Conservation (phyloP, 2,113 vertebrate genomes). For the Lampris incognitus region DNA sequence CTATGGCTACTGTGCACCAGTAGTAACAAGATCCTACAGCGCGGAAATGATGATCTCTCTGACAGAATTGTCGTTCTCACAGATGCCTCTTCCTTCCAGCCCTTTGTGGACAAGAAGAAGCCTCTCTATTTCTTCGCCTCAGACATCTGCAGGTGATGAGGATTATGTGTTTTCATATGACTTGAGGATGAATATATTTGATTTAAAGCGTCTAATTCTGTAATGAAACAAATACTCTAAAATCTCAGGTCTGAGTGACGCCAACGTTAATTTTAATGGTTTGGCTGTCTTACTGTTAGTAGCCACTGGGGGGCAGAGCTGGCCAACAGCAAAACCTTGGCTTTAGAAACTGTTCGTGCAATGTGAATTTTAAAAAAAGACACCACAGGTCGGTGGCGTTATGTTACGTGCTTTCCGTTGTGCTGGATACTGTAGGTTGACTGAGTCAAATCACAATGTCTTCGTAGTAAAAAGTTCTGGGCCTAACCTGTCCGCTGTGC, state of each 20-base stretch:
- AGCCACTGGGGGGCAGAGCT: conserved; percentile 69
- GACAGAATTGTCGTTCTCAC: conserved; percentile 12
- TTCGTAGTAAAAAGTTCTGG: background rate
- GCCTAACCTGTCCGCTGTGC: background rate
- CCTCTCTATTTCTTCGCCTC: conserved; percentile 89
- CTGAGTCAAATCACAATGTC: too few relatives aligned
- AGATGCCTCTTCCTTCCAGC: conserved; percentile 93
- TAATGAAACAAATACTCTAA: too few relatives aligned
- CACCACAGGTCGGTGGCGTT: too few relatives aligned
- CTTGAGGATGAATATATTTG: too few relatives aligned
- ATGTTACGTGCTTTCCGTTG: too few relatives aligned
- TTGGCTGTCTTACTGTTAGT: conserved; percentile 10
- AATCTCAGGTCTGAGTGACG: background rate
- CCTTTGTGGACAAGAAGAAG: conserved; percentile 85
- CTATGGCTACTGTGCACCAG: too few relatives aligned
- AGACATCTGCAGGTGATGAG: conserved; percentile 94
- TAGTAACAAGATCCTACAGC: background rate
- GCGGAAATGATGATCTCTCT: background rate
- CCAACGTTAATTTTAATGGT: background rate
- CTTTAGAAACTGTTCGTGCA: background rate
- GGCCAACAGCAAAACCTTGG: conserved; percentile 13
- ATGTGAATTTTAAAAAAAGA: background rate
- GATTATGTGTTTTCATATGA: background rate
- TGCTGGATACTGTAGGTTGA: background rate
- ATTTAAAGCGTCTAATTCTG: too few relatives aligned